These are phyloP conservation scores for Dynastes tityus DNA, from an alignment of 2,888 invertebrate genomes.

Conservation along the genomic window DNA sequence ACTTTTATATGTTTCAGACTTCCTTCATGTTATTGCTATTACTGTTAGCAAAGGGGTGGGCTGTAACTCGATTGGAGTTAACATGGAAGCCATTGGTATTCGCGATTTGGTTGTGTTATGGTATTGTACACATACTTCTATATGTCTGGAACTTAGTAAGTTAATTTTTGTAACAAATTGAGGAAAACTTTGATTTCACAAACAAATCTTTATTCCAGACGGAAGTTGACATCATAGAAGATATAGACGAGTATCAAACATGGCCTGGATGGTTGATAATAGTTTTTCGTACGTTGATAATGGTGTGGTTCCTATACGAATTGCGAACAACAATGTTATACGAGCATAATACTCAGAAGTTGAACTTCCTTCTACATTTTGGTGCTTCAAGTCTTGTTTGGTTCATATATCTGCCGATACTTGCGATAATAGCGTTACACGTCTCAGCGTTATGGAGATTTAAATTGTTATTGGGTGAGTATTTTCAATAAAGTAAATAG, in stretches of 20 bases:
- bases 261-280: conserved; percentile 98
- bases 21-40: conserved; percentile 94
- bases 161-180: conserved; percentile 53
- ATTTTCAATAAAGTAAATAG: neutral
- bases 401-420: conserved; percentile 97
- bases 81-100: conserved; percentile 89
- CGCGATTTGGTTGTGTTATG: conserved; percentile 93
- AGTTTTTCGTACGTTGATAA: conserved; percentile 86
- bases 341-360: conserved; percentile 86
- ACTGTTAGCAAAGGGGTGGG: conserved; percentile 97
- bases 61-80: conserved; percentile 91
- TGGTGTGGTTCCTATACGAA: conserved; percentile 91
- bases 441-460: conserved; percentile 96
- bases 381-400: conserved; percentile 98
- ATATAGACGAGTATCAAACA: conserved; percentile 97
- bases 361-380: conserved; percentile 95
- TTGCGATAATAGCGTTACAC: conserved; percentile 93
- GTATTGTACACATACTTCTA: conserved; percentile 90
- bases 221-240: conserved; percentile 96
- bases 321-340: conserved; percentile 84
- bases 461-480: conserved; percentile 89
- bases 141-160: conserved; percentile 98
- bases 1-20: conserved; percentile 76
- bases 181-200: too few species aligned
- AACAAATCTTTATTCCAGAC: conserved; percentile 75